Percentiles rank a stretch among this genome's conserved stretches.
phyloP scores from a whole-genome alignment of 2,888 invertebrate genomes.

The Oligia latruncula region DNA sequence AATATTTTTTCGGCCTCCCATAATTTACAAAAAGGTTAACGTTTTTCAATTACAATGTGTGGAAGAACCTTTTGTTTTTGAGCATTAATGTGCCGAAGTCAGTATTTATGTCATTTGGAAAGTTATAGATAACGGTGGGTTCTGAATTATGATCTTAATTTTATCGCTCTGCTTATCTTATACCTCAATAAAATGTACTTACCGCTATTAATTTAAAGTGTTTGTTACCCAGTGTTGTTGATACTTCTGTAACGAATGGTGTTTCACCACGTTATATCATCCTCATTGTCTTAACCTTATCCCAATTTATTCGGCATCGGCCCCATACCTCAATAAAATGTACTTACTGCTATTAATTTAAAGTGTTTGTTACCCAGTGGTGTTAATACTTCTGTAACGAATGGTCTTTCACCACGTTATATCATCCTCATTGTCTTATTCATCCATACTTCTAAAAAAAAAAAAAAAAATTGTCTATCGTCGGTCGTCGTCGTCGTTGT shows the following conservation, averaged over 20 bases:
- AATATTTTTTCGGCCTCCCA: background rate
- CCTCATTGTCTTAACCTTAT: background rate
- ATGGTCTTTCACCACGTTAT: too few species aligned
- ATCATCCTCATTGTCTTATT: too few species aligned
- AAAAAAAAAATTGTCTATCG: too few species aligned
- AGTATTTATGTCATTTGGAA: conserved; percentile 31
- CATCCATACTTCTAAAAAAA: background rate
- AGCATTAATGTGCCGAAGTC: conserved; percentile 5
- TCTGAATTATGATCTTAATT: conserved; percentile 6
- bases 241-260: background rate
- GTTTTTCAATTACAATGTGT: conserved; percentile 43
- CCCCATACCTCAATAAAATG: too few species aligned
- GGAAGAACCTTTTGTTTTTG: conserved; percentile 20
- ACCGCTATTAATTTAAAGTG: too few species aligned
- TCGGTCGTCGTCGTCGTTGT: too few species aligned
- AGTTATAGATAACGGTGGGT: background rate
- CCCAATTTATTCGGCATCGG: background rate
- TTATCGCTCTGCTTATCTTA: background rate
- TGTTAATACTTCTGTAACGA: too few species aligned
- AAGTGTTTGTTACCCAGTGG: too few species aligned
- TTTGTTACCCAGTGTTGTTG: background rate
- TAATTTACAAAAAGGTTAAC: conserved; percentile 16
- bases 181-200: background rate
- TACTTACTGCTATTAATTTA: too few species aligned
- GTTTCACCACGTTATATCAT: background rate